phyloP scores from a whole-genome alignment of 2,888 invertebrate genomes.

The Metopia argyrocephala region DNA sequence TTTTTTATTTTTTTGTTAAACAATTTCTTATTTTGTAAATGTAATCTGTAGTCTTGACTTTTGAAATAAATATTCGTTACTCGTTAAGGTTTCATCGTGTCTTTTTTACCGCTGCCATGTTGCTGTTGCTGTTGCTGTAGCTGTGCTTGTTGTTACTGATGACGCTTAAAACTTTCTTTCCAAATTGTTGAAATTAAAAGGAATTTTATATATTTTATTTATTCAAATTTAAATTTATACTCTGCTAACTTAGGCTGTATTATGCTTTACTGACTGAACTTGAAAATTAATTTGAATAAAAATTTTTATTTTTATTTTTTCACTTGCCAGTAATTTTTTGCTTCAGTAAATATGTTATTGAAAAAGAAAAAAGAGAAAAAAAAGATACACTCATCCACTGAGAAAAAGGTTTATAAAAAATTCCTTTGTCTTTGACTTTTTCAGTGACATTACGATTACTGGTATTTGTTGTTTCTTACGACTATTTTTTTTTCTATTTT shows the following conservation, averaged over 20 bases:
- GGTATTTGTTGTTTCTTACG: too few species aligned
- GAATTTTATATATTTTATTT: constrained; percentile 51
- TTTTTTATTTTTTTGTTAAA: constrained; percentile 25
- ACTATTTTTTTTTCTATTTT: background rate
- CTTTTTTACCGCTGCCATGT: background rate
- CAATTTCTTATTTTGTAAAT: constrained; percentile 32
- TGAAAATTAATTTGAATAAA: constrained; percentile 62
- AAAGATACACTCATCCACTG: too few species aligned
- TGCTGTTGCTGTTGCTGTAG: too few species aligned
- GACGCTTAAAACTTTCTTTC: constrained; percentile 52
- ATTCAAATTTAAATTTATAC: constrained; percentile 22
- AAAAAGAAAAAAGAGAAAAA: background rate
- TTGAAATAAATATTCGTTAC: constrained; percentile 46
- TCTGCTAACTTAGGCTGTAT: background rate
- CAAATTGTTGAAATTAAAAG: constrained; percentile 45
- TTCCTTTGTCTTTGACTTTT: constrained; percentile 22
- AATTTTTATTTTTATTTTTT: constrained; percentile 34
- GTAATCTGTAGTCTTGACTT: constrained; percentile 26
- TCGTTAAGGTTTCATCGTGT: constrained; percentile 27
- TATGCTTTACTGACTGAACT: constrained; percentile 17
- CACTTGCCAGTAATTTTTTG: constrained; percentile 50
- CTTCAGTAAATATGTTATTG: constrained; percentile 39
- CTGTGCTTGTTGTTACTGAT: background rate
- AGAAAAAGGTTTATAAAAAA: background rate
- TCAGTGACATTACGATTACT: constrained; percentile 12